Evolutionary conservation across 2,113 vertebrate genomes (phyloP).

Genomic region (Neodontobutis hainanensis): DNA sequence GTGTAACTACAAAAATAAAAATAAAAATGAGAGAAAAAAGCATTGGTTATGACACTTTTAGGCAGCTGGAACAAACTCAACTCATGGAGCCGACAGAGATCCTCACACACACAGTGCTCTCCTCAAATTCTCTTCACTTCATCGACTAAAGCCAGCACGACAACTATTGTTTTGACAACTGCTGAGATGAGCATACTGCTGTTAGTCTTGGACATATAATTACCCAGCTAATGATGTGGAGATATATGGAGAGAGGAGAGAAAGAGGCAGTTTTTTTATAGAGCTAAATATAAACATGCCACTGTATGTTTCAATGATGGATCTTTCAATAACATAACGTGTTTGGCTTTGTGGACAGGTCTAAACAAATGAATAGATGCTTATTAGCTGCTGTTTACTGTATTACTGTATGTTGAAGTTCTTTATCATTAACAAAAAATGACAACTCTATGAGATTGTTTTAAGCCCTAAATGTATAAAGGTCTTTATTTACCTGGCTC

Average conservation of each 20-base stretch:
- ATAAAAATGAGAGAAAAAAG: neutral
- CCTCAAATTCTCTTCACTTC: neutral
- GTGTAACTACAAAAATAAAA: too few relatives aligned
- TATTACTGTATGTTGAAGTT: too few relatives aligned
- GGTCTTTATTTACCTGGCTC: too few relatives aligned
- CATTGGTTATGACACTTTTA: slow-evolving; percentile 18
- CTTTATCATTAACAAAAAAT: too few relatives aligned
- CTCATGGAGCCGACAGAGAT: neutral
- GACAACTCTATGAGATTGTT: too few relatives aligned
- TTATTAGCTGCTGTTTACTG: too few relatives aligned
- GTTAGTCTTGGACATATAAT: slow-evolving; percentile 13
- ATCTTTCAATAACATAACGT: too few relatives aligned
- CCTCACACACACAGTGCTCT: neutral
- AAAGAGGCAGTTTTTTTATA: neutral
- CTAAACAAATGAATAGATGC: too few relatives aligned
- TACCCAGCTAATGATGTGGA: slow-evolving; percentile 11
- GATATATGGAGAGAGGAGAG: neutral
- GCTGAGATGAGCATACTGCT: slow-evolving; percentile 18
- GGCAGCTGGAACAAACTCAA: slow-evolving; percentile 32
- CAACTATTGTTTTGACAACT: slow-evolving; percentile 24
- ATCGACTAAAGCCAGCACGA: slow-evolving; percentile 15
- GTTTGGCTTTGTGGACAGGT: too few relatives aligned
- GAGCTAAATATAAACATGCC: neutral
- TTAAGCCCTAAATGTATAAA: too few relatives aligned
- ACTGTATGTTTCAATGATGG: too few relatives aligned